Percentiles rank a stretch among this genome's conserved stretches.
Conservation (phyloP, 2,113 vertebrate species). For the Hippocampus mohnikei region DNA sequence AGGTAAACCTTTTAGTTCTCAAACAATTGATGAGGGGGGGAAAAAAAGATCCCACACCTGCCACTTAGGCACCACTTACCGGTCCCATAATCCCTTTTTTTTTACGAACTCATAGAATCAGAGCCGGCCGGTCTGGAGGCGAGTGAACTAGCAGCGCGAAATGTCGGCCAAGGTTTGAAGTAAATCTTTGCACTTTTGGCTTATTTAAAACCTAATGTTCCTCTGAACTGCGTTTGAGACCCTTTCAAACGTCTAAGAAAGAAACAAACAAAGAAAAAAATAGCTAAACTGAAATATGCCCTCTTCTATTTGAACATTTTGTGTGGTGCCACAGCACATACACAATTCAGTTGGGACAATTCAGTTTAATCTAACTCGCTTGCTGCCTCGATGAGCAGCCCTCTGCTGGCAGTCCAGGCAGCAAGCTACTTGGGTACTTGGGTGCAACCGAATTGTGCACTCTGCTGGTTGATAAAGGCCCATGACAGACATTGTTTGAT, state of each 20-base stretch:
- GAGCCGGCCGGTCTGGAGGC: slow-evolving; percentile 37
- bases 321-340: too few species aligned
- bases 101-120: slow-evolving; percentile 47
- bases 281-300: too few species aligned
- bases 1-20: slow-evolving; percentile 16
- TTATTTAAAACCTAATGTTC: background rate
- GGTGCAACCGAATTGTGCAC: too few species aligned
- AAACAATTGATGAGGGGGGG: slow-evolving; percentile 22
- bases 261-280: too few species aligned
- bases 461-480: too few species aligned
- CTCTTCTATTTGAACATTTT: too few species aligned
- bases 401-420: too few species aligned
- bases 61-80: slow-evolving; percentile 32
- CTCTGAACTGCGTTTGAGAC: background rate
- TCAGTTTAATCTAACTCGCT: too few species aligned
- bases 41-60: slow-evolving; percentile 24
- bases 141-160: slow-evolving; percentile 16
- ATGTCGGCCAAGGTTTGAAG: slow-evolving; percentile 30
- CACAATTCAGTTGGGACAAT: too few species aligned
- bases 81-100: slow-evolving; percentile 33
- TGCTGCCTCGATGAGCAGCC: too few species aligned
- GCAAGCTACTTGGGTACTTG: too few species aligned
- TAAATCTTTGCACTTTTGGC: slow-evolving; percentile 17
- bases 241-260: background rate
- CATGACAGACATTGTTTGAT: too few species aligned